Evolutionary conservation across 1,140 invertebrate genomes (phyloP).

Genomic region (Aleiodes sp.): DNA sequence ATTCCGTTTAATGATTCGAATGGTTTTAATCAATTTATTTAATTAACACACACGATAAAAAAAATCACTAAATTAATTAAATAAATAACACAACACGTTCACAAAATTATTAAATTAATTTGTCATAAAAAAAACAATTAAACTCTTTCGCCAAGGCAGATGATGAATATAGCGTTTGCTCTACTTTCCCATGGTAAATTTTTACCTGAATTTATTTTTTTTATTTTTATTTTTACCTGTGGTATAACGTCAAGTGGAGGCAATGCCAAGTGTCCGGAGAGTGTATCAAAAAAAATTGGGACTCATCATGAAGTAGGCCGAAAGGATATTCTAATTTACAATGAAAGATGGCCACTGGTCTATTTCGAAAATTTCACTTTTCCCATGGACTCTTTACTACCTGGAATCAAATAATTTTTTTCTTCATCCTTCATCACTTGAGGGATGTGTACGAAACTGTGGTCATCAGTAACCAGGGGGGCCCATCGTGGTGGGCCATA

Average conservation of each 20-base stretch:
- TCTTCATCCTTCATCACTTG: not conserved
- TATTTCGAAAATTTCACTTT: not conserved
- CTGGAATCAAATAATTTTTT: conserved; percentile 22
- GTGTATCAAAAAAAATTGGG: not conserved
- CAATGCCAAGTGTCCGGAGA: not conserved
- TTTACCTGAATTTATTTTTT: not conserved
- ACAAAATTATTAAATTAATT: no score
- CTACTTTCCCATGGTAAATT: not conserved
- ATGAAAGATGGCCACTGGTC: conserved; percentile 18
- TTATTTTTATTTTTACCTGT: not conserved
- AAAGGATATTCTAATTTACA: not conserved
- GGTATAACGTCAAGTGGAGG: not conserved
- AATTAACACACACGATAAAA: no score
- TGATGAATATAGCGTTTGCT: not conserved
- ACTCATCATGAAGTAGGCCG: not conserved
- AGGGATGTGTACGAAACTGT: not conserved
- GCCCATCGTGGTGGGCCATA: not conserved
- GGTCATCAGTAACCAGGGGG: conserved; percentile 18
- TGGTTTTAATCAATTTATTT: no score
- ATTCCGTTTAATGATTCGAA: no score
- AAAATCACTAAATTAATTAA: no score
- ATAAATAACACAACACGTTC: no score
- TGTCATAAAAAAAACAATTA: no score
- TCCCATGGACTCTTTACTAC: conserved; percentile 28
- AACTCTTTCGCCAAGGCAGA: not conserved